Evolutionary conservation across 1,140 invertebrate species (phyloP), one percentile per base, ranked within the genome.

Genomic region (Aphelenchoides fujianensis): DNA sequence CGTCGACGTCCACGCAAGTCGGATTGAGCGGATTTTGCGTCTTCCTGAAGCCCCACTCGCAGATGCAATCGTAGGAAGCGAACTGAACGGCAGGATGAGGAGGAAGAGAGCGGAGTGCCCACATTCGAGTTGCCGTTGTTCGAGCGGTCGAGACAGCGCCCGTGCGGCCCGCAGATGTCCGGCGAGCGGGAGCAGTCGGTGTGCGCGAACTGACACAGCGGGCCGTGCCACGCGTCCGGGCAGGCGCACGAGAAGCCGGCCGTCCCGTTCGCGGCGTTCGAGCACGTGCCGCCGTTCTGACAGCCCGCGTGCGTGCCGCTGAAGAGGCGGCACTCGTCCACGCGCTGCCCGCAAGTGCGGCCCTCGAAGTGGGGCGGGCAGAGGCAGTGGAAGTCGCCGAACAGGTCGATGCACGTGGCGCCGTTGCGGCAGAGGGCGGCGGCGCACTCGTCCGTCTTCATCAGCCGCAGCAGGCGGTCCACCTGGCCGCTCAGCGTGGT

Each of bases 321-420:
- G 71, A 84, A 86, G 36, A 84, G 5, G 0, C 35, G 69, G 68
- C 82, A 83, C 66, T 83, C 82, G 69, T 83, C 79, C 3, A 84
- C 37, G 0, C 76, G 68, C 16, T 71, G 16, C 67, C 82, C 78
- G 64, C 82, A 83, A 32, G 59, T 5, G 5, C 19, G 5, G 7
- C 85, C 91, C 66, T 91, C 91, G 85, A 89, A 94, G 30, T 92
- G 92, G 0, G 89, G 88, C 53, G 88, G 88, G 85, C 92, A 93
- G 52, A 91, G 90, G 83, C 92, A 93, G 36, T 83, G 80, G 74
- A 85, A 87, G 68, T 86, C 85, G 31, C 79, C 84, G 31, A 87
- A 82, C 0, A 86, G 64, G 70, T 88, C 86, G 31, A 87, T 84
- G 70, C 87, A 88, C 9, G 85, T 87, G n/a, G 75, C 87, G 31